phyloP scores from a whole-genome alignment of 2,888 invertebrate species.

The Agapostemon virescens region DNA sequence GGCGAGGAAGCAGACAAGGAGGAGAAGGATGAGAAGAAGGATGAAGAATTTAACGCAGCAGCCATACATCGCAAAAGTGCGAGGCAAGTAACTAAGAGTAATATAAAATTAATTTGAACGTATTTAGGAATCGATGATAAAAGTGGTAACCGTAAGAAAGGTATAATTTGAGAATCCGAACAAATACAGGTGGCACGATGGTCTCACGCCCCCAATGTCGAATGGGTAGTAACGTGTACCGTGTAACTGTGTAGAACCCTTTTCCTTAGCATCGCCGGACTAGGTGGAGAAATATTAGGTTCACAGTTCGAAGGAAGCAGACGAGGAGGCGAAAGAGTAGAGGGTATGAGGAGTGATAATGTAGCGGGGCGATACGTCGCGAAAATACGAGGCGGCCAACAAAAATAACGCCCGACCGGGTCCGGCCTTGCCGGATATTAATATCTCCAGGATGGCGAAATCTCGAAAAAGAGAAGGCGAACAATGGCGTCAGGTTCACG shows the following conservation, averaged over 20 bases:
- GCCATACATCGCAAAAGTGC: no score
- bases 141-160: no score
- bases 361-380: constrained; percentile 6
- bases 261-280: not conserved
- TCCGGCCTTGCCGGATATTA: constrained; percentile 46
- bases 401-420: constrained; percentile 38
- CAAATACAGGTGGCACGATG: no score
- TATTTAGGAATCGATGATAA: no score
- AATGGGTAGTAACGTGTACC: no score
- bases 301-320: not conserved
- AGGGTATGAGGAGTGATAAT: not conserved
- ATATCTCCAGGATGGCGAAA: constrained; percentile 51
- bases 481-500: constrained; percentile 59
- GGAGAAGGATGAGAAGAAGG: no score
- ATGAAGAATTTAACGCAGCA: no score
- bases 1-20: no score
- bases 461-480: constrained; percentile 51
- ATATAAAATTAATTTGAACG: no score
- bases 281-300: not conserved
- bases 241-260: not conserved
- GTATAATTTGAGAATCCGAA: no score
- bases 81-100: no score
- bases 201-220: no score
- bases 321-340: not conserved
- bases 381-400: constrained; percentile 30